A percentile compares a stretch with the other conserved stretches of the same genome.
These are phyloP conservation scores for Phortica magna DNA, from an alignment of 2,888 invertebrate species.

Conservation along the genomic window DNA sequence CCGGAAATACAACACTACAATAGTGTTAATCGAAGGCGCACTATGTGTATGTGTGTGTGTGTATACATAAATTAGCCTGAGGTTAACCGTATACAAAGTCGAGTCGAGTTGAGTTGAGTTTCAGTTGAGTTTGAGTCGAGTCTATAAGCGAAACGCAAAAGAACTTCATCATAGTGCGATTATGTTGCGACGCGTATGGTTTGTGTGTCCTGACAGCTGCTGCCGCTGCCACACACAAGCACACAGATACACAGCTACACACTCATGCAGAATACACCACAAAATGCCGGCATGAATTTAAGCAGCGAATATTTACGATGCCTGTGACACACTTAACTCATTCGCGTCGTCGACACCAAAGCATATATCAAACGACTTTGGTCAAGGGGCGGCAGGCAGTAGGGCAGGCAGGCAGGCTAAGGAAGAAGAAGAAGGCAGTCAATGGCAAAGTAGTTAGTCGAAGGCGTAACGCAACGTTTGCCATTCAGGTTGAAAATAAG, in stretches of 20 bases:
- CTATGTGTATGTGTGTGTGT: not conserved
- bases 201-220: slow-evolving; percentile 20
- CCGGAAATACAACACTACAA: not conserved
- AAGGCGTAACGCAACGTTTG: no score
- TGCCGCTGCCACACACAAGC: slow-evolving; percentile 8
- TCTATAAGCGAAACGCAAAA: slow-evolving; percentile 38
- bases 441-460: not conserved
- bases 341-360: slow-evolving; percentile 66
- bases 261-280: not conserved
- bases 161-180: slow-evolving; percentile 70
- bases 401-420: not conserved
- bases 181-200: slow-evolving; percentile 57
- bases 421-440: not conserved
- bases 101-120: not conserved
- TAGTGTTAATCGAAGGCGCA: not conserved
- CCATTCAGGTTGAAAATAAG: not conserved
- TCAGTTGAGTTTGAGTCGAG: not conserved
- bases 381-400: slow-evolving; percentile 26
- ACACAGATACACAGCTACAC: not conserved
- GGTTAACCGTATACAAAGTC: not conserved
- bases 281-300: not conserved
- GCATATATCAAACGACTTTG: slow-evolving; percentile 64
- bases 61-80: not conserved
- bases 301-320: slow-evolving; percentile 64
- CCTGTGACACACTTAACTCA: slow-evolving; percentile 71